Evolutionary conservation across 2,113 vertebrate genomes (phyloP).

Genomic region (Arenaria interpres): DNA sequence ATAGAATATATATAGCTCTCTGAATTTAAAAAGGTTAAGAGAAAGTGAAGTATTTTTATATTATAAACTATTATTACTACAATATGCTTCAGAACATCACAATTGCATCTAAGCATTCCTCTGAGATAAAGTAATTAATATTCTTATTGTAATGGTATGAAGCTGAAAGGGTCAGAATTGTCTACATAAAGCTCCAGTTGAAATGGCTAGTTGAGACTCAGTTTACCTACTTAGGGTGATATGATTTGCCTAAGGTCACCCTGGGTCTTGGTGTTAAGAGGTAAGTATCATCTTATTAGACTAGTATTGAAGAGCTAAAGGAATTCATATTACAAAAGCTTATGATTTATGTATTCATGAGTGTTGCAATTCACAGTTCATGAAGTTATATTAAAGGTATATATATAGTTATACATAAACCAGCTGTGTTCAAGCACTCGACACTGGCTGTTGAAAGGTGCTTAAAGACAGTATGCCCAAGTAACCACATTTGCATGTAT

Average conservation of each 20-base stretch:
- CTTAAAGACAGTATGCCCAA: not conserved
- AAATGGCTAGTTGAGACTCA: not conserved
- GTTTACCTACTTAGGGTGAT: not conserved
- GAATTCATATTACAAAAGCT: not conserved
- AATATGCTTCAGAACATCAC: not conserved
- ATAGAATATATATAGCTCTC: not conserved
- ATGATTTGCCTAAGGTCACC: not conserved
- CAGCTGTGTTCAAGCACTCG: not conserved
- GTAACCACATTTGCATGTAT: fast-evolving
- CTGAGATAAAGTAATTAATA: not conserved
- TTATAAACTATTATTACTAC: not conserved
- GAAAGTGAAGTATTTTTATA: not conserved
- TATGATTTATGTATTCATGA: not conserved
- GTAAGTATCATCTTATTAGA: not conserved
- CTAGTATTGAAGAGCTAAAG: not conserved
- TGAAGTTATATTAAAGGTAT: not conserved
- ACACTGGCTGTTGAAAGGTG: not conserved
- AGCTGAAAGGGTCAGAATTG: not conserved
- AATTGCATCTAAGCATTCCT: not conserved
- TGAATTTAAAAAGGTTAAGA: not conserved
- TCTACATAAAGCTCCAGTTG: not conserved
- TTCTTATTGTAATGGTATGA: not conserved
- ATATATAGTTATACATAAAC: not conserved
- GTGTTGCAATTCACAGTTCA: not conserved
- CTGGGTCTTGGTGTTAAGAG: not conserved